phyloP scores from a whole-genome alignment of 2,113 vertebrate species.

The Myiagra hebetior region DNA sequence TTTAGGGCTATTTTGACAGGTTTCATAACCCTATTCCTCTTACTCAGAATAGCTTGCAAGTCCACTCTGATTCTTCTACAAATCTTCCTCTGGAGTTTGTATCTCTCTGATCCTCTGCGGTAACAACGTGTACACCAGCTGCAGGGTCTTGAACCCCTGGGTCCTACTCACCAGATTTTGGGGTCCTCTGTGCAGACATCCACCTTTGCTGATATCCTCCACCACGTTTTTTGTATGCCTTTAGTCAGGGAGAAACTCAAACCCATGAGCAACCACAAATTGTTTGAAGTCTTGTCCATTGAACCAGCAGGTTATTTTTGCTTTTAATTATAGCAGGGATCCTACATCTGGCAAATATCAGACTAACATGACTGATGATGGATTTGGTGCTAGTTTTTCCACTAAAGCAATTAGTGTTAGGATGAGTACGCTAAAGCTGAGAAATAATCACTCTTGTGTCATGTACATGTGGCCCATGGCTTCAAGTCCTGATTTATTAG shows the following conservation, averaged over 20 bases:
- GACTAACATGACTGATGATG: background rate
- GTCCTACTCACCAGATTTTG: background rate
- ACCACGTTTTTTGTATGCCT: background rate
- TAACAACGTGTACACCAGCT: rapidly evolving
- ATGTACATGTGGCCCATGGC: background rate
- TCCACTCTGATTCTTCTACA: background rate
- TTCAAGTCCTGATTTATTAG: background rate
- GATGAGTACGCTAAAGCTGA: background rate
- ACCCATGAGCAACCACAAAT: background rate
- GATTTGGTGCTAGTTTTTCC: background rate
- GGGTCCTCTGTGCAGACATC: background rate
- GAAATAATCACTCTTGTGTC: background rate
- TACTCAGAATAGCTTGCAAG: background rate
- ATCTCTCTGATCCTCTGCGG: background rate
- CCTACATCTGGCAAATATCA: background rate
- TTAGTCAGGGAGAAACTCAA: background rate
- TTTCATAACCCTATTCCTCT: slow-evolving; percentile 44
- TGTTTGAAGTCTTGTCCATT: background rate
- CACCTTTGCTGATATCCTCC: background rate
- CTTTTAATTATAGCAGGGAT: background rate
- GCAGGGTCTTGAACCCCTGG: background rate
- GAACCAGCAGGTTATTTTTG: background rate
- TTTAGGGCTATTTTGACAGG: slow-evolving; percentile 10
- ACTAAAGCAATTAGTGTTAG: background rate
- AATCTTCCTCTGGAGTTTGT: background rate